Evolutionary conservation across 1,140 invertebrate species (phyloP), one percentile per base, ranked within the genome.

Genomic region (Pseudomyrmex gracilis): DNA sequence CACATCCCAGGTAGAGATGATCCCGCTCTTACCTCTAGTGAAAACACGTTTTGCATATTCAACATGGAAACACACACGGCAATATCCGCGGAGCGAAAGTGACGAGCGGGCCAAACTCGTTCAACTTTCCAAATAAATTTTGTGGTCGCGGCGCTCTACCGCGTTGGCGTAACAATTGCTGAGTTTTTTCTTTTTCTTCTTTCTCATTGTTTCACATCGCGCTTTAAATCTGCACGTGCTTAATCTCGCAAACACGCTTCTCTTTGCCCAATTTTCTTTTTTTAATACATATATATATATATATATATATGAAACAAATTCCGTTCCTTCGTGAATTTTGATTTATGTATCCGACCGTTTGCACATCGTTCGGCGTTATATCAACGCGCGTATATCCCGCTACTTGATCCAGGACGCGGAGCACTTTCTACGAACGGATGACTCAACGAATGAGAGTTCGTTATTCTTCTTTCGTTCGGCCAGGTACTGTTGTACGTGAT

Each of bases 41-140:
- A 88, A 88, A 88, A 88, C 77, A 70, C 49, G 71, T 13, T 88
- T 85, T 88, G 73, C 86, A 88, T 88, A 85, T 60, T 73, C 15
- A 61, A 77, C 49, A 34, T 78, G 77, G 83, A 85, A 88, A 88
- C 85, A 87, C 85, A 87, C 5, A 34, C 57, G 17, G 86, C 63
- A 71, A 88, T 83, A 88, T 83, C 45, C 53, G 55, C 22, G 64
- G 71, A 43, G 87, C 71, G 87, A 88, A 88, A 88, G 87, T 88
- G 83, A 88, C 73, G 83, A 57, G 43, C 47, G 61, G 24, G 17
- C n/a, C 53, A 82, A 84, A 87, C 85, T 87, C n/a, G 87, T 83
- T 73, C 63, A 55, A 45, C 55, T 43, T 76, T 83, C 45, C 43
- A 43, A 58, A 34, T 47, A 58, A 78, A 86, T 84, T 84, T 86